A percentile compares a stretch with the other conserved stretches of the same genome.
Evolutionary conservation across 2,888 invertebrate species (phyloP).

Genomic region (Colostygia pectinataria): DNA sequence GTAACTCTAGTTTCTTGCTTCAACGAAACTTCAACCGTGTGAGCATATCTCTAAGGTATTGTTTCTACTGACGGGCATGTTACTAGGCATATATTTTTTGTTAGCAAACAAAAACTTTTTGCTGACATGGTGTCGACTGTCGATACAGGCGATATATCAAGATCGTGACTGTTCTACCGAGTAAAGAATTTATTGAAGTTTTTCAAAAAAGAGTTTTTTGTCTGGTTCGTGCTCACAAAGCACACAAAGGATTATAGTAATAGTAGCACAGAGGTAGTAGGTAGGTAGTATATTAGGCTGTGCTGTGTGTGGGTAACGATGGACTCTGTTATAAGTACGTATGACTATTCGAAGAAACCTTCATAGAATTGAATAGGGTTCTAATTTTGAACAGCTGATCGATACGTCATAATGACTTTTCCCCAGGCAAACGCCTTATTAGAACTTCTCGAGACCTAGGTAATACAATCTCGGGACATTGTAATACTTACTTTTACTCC

Average conservation of each 20-base stretch:
- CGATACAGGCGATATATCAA: conserved; percentile 33
- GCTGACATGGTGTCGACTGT: conserved; percentile 16
- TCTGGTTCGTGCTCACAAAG: conserved; percentile 2
- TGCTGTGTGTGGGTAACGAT: conserved; percentile 2
- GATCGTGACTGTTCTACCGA: conserved; percentile 36
- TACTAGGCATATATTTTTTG: conserved; percentile 14
- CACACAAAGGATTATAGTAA: conserved; percentile 19
- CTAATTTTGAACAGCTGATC: too few relatives aligned
- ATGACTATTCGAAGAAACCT: too few relatives aligned
- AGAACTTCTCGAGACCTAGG: too few relatives aligned
- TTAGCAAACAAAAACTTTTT: conserved; percentile 22
- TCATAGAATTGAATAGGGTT: too few relatives aligned
- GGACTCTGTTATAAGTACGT: too few relatives aligned
- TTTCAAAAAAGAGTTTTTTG: conserved; percentile 21
- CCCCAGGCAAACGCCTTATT: too few relatives aligned
- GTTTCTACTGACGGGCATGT: neutral
- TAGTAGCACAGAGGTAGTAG: too few relatives aligned
- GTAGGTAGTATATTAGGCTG: neutral
- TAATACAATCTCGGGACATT: too few relatives aligned
- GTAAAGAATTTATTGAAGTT: conserved; percentile 31
- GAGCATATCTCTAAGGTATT: neutral
- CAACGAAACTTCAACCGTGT: neutral
- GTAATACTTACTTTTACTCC: too few relatives aligned
- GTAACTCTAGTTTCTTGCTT: neutral
- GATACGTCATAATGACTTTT: too few relatives aligned